Conservation (phyloP, 2,888 invertebrate species). For the Cryptus viduatorius region DNA sequence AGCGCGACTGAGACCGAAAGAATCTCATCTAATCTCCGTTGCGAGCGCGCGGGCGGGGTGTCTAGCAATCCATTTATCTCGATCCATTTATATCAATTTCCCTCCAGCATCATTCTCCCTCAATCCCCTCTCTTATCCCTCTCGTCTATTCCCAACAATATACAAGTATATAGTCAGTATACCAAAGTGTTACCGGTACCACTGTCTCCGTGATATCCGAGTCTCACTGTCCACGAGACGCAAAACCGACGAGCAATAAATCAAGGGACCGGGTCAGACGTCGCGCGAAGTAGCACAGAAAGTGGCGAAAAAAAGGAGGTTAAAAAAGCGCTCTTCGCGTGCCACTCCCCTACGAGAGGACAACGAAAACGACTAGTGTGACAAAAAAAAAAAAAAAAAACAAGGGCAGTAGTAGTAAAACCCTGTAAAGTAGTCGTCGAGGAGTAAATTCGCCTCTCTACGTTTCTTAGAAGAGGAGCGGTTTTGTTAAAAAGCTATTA, state of each 20-base stretch:
- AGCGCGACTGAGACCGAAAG: slow-evolving; percentile 13
- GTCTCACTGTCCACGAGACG: slow-evolving; percentile 68
- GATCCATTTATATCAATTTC: slow-evolving; percentile 63
- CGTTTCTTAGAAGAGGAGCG: neutral
- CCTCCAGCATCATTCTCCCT: slow-evolving; percentile 46
- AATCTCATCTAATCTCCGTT: slow-evolving; percentile 58
- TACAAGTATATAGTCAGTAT: slow-evolving; percentile 14
- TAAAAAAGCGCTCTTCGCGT: neutral
- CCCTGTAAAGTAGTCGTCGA: slow-evolving; percentile 9
- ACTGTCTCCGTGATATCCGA: slow-evolving; percentile 57
- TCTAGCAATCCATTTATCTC: slow-evolving; percentile 58
- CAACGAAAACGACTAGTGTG: slow-evolving; percentile 26
- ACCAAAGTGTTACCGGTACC: slow-evolving; percentile 18
- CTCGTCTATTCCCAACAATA: slow-evolving; percentile 32
- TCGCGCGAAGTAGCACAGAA: slow-evolving; percentile 36
- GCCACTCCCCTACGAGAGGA: slow-evolving; percentile 33
- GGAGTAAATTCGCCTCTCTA: slow-evolving; percentile 4
- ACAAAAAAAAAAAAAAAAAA: slow-evolving; percentile 20
- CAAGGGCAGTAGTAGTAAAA: neutral
- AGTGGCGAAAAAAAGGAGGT: slow-evolving; percentile 42
- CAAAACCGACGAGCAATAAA: slow-evolving; percentile 78
- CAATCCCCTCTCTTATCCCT: neutral
- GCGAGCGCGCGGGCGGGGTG: neutral
- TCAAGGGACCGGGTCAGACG: slow-evolving; percentile 68
- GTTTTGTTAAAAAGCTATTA: slow-evolving; percentile 32